Base-by-base conservation (phyloP, 2,888 invertebrate species). In the Rotaria macrura region DNA sequence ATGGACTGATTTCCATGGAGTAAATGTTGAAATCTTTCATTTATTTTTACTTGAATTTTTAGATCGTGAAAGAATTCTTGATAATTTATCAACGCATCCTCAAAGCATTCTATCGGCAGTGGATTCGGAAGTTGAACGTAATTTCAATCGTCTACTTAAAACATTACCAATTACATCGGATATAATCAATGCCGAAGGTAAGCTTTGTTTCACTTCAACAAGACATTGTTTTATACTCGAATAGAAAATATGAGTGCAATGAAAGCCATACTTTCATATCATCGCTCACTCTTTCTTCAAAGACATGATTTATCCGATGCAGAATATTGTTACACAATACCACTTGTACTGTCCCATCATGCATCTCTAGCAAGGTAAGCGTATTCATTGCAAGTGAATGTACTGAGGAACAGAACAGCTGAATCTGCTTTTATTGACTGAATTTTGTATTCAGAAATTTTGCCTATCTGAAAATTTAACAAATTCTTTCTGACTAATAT, bases 211-310 rank as follows among this genome's bases (percentile, higher is more conserved):
- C 9, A 10, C 84, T 25, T 9, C 34, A 9, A 47, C 1, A 47
- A 47, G 1, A 14, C 23, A 47, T 83, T 84, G 79, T 84, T 87
- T 84, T 43, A 7, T 43, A 5, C 43, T 43, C 10, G 10, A 43
- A 20, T 85, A 90, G 90, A 90, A 54, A 89, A 89, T 34, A 90
- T 90, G 85, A 90, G 90, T 86, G 90, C 90, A 25, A 89, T 89
- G 85, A 91, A 90, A 87, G 90, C 90, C 25, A 89, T 89, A 6
- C 85, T 91, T 43, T 91, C 91, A 0, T 91, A 90, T 87, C 89
- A 89, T 87, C 91, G 90, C 87, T 88, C 90, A 54, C 87, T 87
- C 25, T 89, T 88, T 85, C 88, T 88, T 85, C 88, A 89, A 23
- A 88, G 87, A 74, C 88, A 87, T 23, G 86, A 89, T 49, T 88